phyloP scores from a whole-genome alignment of 2,888 invertebrate species.

The Caenorhabditis becei region DNA sequence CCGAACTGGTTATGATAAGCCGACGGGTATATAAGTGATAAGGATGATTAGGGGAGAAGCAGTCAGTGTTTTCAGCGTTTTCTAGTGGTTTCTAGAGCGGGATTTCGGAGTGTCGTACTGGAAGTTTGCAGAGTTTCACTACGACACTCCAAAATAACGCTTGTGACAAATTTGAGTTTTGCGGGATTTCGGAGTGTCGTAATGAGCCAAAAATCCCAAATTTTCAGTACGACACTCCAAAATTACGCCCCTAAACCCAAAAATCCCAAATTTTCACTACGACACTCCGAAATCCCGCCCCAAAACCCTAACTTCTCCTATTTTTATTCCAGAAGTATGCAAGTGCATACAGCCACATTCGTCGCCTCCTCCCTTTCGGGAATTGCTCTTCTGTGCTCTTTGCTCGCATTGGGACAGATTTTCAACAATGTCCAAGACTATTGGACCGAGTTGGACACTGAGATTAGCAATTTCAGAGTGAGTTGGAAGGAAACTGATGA shows the following conservation, averaged over 20 bases:
- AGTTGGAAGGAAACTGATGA: too few relatives aligned
- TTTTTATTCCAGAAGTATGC: constrained; percentile 62
- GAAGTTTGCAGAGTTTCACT: too few relatives aligned
- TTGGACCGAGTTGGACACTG: constrained; percentile 70
- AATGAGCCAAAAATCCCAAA: too few relatives aligned
- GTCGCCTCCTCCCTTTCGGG: constrained; percentile 69
- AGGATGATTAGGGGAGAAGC: not conserved
- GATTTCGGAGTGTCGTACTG: too few relatives aligned
- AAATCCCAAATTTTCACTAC: too few relatives aligned
- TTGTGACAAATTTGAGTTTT: too few relatives aligned
- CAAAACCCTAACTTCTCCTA: too few relatives aligned
- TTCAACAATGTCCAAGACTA: constrained; percentile 70
- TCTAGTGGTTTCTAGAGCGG: not conserved
- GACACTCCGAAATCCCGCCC: too few relatives aligned
- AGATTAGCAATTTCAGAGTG: constrained; percentile 68
- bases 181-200: too few relatives aligned
- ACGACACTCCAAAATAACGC: too few relatives aligned
- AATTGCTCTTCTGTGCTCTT: constrained; percentile 67
- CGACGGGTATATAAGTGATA: constrained; percentile 28
- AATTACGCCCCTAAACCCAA: too few relatives aligned
- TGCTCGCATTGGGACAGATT: constrained; percentile 69
- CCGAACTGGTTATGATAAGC: constrained; percentile 40
- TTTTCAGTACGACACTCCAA: too few relatives aligned
- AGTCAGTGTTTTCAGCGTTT: constrained; percentile 1
- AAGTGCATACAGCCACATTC: constrained; percentile 72